Evolutionary conservation across 2,888 invertebrate species (phyloP).

Genomic region (Caenorhabditis zanzibari): DNA sequence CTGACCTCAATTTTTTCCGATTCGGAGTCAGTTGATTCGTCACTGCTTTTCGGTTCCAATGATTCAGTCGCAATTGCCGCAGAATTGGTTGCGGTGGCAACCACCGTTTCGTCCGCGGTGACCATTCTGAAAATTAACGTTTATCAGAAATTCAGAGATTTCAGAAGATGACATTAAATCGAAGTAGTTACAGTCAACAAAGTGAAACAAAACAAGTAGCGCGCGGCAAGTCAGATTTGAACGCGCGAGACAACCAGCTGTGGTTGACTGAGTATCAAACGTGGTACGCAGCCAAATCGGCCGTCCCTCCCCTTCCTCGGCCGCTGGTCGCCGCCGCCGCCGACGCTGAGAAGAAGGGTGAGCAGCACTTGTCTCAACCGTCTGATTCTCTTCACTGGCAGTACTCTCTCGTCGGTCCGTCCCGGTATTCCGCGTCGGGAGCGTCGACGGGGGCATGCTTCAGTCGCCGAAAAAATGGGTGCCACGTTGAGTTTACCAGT

Average conservation of each 20-base stretch:
- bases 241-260: slow-evolving; percentile 58
- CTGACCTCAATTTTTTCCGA: slow-evolving; percentile 52
- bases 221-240: slow-evolving; percentile 60
- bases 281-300: slow-evolving; percentile 73
- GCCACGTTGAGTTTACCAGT: slow-evolving; percentile 3
- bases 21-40: slow-evolving; percentile 48
- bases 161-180: not conserved
- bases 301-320: slow-evolving; percentile 53
- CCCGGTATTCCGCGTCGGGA: slow-evolving; percentile 58
- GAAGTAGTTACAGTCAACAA: not conserved
- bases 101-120: slow-evolving; percentile 35
- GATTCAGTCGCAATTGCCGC: slow-evolving; percentile 8
- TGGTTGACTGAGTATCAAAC: slow-evolving; percentile 65
- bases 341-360: slow-evolving; percentile 59
- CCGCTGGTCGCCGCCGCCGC: slow-evolving; percentile 62
- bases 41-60: slow-evolving; percentile 27
- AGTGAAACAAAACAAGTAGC: slow-evolving; percentile 16
- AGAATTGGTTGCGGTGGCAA: slow-evolving; percentile 25
- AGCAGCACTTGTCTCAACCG: slow-evolving; percentile 49
- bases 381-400: slow-evolving; percentile 41
- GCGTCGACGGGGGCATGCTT: slow-evolving; percentile 50
- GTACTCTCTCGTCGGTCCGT: slow-evolving; percentile 55
- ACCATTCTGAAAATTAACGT: slow-evolving; percentile 45
- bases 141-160: not conserved
- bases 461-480: slow-evolving; percentile 48